Evolutionary conservation across 2,797 vertebrate species (phyloP).

Genomic region (Furcifer pardalis): DNA sequence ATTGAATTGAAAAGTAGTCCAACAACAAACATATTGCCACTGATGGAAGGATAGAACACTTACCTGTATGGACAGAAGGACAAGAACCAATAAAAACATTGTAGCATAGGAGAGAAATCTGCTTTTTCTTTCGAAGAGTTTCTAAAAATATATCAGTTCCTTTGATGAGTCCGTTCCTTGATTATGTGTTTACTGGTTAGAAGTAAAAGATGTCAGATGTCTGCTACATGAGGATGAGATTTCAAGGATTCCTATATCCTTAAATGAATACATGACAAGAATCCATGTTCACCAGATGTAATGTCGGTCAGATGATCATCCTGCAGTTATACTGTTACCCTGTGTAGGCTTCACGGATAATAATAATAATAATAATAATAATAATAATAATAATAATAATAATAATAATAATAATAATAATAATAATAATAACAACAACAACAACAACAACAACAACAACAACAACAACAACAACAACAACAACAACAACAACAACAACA

Average conservation of each 20-base stretch:
- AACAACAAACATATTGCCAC: not conserved
- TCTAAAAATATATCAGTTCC: not conserved
- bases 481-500: no score
- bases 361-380: no score
- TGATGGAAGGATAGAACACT: no score
- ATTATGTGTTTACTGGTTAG: not conserved
- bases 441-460: no score
- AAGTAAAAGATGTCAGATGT: not conserved
- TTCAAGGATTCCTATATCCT: not conserved
- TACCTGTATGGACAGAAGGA: not conserved
- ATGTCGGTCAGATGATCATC: not conserved
- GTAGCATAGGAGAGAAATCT: not conserved
- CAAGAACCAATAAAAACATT: no score
- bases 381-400: no score
- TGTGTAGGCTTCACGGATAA: no score
- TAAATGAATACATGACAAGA: not conserved
- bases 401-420: no score
- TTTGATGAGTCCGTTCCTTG: not conserved
- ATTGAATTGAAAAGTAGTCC: slow-evolving; percentile 70
- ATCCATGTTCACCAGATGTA: not conserved
- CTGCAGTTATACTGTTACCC: not conserved
- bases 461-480: no score
- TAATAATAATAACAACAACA: no score
- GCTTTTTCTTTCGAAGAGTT: not conserved
- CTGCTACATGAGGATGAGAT: not conserved